Conservation (phyloP, 2,797 vertebrate species). For the Spinibarbus caldwelli region DNA sequence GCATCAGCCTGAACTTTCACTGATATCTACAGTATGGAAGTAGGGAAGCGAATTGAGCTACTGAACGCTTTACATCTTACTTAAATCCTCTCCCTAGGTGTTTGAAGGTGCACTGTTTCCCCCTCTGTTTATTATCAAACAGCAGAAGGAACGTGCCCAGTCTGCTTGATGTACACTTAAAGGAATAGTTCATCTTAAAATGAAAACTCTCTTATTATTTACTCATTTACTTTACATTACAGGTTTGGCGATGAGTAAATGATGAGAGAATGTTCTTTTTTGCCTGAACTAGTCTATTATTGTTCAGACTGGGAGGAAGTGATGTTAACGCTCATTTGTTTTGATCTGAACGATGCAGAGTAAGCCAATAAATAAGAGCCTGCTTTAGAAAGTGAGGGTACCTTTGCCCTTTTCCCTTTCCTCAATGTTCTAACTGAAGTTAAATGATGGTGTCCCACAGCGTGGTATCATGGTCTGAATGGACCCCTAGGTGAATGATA, state of each 20-base stretch:
- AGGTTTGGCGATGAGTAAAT: not conserved
- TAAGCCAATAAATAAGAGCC: slow-evolving; percentile 49
- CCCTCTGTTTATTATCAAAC: slow-evolving; percentile 65
- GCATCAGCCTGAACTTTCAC: slow-evolving; percentile 74
- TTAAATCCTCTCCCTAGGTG: slow-evolving; percentile 82
- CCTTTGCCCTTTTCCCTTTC: slow-evolving; percentile 30
- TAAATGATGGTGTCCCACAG: slow-evolving; percentile 50
- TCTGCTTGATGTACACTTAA: slow-evolving; percentile 70
- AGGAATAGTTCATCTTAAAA: slow-evolving; percentile 38
- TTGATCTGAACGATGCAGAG: slow-evolving; percentile 48
- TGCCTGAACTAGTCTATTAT: slow-evolving; percentile 66
- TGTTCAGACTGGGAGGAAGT: slow-evolving; percentile 75
- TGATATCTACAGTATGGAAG: slow-evolving; percentile 73
- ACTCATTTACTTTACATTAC: not conserved
- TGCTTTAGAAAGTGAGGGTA: slow-evolving; percentile 52
- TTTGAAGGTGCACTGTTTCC: slow-evolving; percentile 66
- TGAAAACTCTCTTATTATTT: not conserved
- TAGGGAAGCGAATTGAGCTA: slow-evolving; percentile 66
- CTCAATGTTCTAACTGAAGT: slow-evolving; percentile 40
- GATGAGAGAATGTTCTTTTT: not conserved
- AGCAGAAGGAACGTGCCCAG: slow-evolving; percentile 61
- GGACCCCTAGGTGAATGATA: slow-evolving; percentile 60
- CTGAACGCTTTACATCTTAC: slow-evolving; percentile 70
- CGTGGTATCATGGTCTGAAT: slow-evolving; percentile 47
- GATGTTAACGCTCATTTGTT: slow-evolving; percentile 54